These are phyloP conservation scores for Tamias sibiricus DNA, from an alignment of 2,113 vertebrate species.

Conservation along the genomic window DNA sequence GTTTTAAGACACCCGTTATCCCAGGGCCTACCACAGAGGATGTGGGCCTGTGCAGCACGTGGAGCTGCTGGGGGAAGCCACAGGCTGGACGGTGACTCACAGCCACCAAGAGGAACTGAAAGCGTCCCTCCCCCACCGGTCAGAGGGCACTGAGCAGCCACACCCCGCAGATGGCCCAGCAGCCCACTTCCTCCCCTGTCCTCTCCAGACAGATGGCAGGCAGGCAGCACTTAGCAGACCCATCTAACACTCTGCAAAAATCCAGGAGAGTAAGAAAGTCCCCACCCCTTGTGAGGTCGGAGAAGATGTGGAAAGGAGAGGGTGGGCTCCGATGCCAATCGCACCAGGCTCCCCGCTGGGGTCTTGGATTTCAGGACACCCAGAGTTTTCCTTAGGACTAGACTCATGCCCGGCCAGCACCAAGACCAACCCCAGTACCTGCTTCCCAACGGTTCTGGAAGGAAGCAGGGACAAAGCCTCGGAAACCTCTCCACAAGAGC, in stretches of 20 bases:
- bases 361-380: not conserved
- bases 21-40: not conserved
- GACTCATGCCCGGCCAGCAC: not conserved
- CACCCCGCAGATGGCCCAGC: not conserved
- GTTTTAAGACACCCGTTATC: not conserved
- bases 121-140: fast-evolving
- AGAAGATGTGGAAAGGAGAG: fast-evolving
- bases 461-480: too few species aligned
- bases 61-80: not conserved
- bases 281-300: fast-evolving
- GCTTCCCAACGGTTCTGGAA: fast-evolving
- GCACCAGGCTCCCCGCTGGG: fast-evolving
- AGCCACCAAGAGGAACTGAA: fast-evolving
- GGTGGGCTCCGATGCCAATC: too few species aligned
- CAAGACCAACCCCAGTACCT: fast-evolving
- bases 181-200: too few species aligned
- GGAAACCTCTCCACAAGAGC: too few species aligned
- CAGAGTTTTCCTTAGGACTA: fast-evolving
- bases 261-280: not conserved
- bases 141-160: not conserved
- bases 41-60: not conserved
- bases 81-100: too few species aligned
- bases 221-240: not conserved
- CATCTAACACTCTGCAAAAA: not conserved
- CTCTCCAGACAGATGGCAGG: too few species aligned